These are phyloP conservation scores for Cebus imitator DNA, from an alignment of 2,113 vertebrate genomes.

Conservation along the genomic window DNA sequence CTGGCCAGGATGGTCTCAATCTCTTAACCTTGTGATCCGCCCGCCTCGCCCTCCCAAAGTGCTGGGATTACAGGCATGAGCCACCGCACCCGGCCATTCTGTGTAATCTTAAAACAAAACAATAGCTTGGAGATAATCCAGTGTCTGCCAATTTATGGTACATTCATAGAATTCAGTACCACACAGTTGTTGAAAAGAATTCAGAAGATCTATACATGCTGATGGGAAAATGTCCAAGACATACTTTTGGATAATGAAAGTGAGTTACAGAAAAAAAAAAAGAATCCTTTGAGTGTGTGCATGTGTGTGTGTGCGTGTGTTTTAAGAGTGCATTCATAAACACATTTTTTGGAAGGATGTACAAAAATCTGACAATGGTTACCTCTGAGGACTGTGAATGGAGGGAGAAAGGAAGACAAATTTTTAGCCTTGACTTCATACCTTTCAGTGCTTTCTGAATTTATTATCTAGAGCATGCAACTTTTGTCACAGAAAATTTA, in stretches of 20 bases:
- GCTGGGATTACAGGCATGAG: too few species aligned
- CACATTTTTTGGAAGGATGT: not conserved
- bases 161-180: not conserved
- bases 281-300: not conserved
- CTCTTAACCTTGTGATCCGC: too few species aligned
- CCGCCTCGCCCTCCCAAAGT: too few species aligned
- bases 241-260: not conserved
- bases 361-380: not conserved
- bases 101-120: not conserved
- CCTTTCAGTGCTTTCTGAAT: not conserved
- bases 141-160: not conserved
- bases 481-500: not conserved
- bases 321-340: not conserved
- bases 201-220: not conserved
- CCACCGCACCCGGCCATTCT: not conserved
- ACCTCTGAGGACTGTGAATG: not conserved
- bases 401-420: not conserved
- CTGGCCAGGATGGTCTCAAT: too few species aligned
- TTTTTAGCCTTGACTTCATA: not conserved
- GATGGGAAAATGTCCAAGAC: not conserved
- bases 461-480: not conserved
- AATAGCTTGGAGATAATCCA: not conserved
- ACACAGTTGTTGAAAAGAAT: not conserved
- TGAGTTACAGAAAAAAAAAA: not conserved
- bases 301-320: not conserved